phyloP scores from a whole-genome alignment of 2,113 vertebrate species.

The Melanotaenia duboulayi region DNA sequence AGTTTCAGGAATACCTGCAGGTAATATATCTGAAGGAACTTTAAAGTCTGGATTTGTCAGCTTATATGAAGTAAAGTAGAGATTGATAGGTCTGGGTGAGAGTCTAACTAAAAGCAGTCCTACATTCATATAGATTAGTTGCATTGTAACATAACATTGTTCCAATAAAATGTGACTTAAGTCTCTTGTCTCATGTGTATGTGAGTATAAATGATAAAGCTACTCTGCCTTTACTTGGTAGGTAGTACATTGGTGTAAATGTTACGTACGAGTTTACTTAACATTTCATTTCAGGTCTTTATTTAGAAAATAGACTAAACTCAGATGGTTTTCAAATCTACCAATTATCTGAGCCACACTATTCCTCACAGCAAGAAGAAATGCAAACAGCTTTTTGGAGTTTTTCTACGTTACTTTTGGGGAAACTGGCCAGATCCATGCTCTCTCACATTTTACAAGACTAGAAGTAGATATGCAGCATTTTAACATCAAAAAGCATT shows the following conservation, averaged over 20 bases:
- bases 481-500: too few relatives aligned
- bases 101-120: too few relatives aligned
- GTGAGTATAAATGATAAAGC: too few relatives aligned
- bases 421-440: neutral
- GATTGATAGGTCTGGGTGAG: too few relatives aligned
- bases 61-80: too few relatives aligned
- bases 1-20: constrained; percentile 97
- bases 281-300: neutral
- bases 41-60: too few relatives aligned
- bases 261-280: neutral
- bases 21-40: constrained; percentile 68
- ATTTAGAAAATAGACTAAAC: neutral
- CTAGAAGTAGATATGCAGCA: too few relatives aligned
- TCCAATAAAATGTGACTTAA: neutral
- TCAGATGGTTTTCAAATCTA: neutral
- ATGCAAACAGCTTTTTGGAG: neutral
- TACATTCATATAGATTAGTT: too few relatives aligned
- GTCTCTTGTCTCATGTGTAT: neutral
- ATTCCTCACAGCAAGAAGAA: neutral
- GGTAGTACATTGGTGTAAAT: neutral
- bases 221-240: too few relatives aligned
- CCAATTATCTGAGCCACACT: too few relatives aligned
- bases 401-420: neutral
- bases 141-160: neutral
- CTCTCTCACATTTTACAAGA: too few relatives aligned